These are phyloP conservation scores for Vespertilio murinus DNA, from an alignment of 2,797 vertebrate species.

Conservation along the genomic window DNA sequence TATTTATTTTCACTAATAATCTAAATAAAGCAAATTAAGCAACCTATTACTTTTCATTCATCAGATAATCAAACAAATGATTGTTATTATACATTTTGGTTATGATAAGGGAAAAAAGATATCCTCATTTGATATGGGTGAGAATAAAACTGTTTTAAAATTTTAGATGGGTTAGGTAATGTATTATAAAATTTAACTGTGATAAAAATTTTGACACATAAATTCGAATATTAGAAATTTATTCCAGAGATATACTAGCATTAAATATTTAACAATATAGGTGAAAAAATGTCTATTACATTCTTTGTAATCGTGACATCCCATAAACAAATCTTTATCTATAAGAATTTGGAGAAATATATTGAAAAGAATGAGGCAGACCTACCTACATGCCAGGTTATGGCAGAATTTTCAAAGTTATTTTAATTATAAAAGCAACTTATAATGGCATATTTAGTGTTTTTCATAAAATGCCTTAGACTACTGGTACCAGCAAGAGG, in stretches of 20 bases:
- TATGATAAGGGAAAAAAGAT: not conserved
- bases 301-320: not conserved
- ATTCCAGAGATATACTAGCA: not conserved
- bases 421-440: conserved; percentile 29
- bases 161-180: not conserved
- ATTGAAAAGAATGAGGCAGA: conserved; percentile 20
- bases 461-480: conserved; percentile 31
- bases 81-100: not conserved
- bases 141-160: not conserved
- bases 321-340: not conserved
- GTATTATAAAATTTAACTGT: conserved; percentile 42
- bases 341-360: conserved; percentile 3
- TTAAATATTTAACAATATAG: not conserved
- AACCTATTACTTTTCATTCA: conserved; percentile 24
- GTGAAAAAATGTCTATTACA: not conserved
- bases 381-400: not conserved
- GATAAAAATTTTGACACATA: conserved; percentile 32
- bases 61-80: not conserved
- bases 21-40: conserved; percentile 46
- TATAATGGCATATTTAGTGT: not conserved
- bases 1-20: conserved; percentile 28
- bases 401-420: not conserved
- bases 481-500: not conserved
- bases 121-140: not conserved
- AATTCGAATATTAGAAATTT: not conserved